Percentiles rank a stretch among this genome's conserved stretches.
phyloP scores from a whole-genome alignment of 1,140 invertebrate genomes.

The Euglossa dilemma region DNA sequence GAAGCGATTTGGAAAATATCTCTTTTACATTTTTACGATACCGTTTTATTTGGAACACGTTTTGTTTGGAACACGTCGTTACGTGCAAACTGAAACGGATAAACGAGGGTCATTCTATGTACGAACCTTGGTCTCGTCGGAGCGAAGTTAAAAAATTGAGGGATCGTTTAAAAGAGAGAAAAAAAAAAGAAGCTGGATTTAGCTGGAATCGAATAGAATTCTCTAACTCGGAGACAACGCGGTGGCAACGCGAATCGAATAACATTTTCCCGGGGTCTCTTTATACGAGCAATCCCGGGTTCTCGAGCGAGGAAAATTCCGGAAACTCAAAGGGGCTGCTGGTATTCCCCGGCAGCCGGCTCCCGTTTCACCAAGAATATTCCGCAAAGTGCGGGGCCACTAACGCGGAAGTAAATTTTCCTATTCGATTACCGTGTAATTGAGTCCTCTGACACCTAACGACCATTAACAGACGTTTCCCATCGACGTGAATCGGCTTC shows the following conservation, averaged over 20 bases:
- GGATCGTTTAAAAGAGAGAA: too few species aligned
- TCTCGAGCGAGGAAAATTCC: not conserved
- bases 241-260: not conserved
- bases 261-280: not conserved
- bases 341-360: not conserved
- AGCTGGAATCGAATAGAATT: not conserved
- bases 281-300: not conserved
- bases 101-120: too few species aligned
- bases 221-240: not conserved
- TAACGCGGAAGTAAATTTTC: not conserved
- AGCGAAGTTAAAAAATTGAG: too few species aligned
- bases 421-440: constrained; percentile 30
- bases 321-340: too few species aligned
- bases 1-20: too few species aligned
- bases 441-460: not conserved
- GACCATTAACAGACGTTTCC: constrained; percentile 6
- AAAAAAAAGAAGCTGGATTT: too few species aligned
- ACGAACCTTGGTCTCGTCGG: too few species aligned
- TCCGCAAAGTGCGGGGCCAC: not conserved
- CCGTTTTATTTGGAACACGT: too few species aligned
- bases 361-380: not conserved
- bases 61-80: too few species aligned
- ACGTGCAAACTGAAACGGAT: too few species aligned
- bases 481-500: not conserved
- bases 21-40: too few species aligned